phyloP scores from a whole-genome alignment of 2,888 invertebrate genomes.

The Cataglyphis cursor region DNA sequence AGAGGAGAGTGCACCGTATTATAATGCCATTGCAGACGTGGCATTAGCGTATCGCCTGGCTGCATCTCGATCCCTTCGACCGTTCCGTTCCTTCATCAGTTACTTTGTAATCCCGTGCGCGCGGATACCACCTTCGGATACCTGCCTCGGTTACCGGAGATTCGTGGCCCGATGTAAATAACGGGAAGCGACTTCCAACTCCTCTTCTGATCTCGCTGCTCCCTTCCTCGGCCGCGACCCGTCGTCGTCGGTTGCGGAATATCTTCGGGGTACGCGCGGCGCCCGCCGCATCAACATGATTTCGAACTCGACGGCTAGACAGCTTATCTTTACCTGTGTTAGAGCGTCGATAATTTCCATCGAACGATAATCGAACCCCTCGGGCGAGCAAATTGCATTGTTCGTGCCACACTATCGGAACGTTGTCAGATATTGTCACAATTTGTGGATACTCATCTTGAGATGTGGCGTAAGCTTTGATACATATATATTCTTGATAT shows the following conservation, averaged over 20 bases:
- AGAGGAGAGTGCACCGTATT: slow-evolving; percentile 71
- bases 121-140: slow-evolving; percentile 68
- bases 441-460: slow-evolving; percentile 6
- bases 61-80: slow-evolving; percentile 74
- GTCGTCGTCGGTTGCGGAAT: slow-evolving; percentile 56
- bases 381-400: slow-evolving; percentile 45
- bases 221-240: slow-evolving; percentile 35
- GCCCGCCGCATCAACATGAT: slow-evolving; percentile 37
- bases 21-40: slow-evolving; percentile 78
- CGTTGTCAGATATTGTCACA: slow-evolving; percentile 23
- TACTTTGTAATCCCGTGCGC: slow-evolving; percentile 71
- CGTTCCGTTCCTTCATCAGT: slow-evolving; percentile 77
- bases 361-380: slow-evolving; percentile 37
- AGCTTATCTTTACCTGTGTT: slow-evolving; percentile 39
- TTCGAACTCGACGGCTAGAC: slow-evolving; percentile 53
- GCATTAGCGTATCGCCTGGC: slow-evolving; percentile 80
- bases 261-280: slow-evolving; percentile 41
- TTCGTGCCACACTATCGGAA: slow-evolving; percentile 38
- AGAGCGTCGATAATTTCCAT: slow-evolving; percentile 50
- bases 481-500: background rate
- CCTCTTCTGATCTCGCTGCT: slow-evolving; percentile 24
- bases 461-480: slow-evolving; percentile 5
- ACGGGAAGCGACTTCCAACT: slow-evolving; percentile 53
- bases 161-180: slow-evolving; percentile 70
- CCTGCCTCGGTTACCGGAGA: slow-evolving; percentile 56